Conservation (phyloP, 2,888 invertebrate species). For the Latrodectus elegans region DNA sequence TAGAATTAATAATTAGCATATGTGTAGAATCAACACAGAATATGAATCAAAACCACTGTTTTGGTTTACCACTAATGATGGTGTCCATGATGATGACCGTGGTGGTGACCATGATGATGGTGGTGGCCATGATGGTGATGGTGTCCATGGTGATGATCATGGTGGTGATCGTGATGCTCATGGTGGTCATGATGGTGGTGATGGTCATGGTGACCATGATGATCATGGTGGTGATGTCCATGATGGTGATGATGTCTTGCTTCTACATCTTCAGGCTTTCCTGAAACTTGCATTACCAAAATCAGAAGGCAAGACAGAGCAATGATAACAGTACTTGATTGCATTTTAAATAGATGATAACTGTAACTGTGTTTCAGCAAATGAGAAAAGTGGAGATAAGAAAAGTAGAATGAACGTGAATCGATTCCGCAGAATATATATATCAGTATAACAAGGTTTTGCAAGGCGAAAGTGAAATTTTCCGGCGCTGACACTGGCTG, state of each 20-base stretch:
- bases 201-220: conserved; percentile 35
- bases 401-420: no score
- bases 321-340: neutral
- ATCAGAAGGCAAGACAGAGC: neutral
- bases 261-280: neutral
- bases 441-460: no score
- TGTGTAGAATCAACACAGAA: no score
- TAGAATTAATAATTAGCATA: no score
- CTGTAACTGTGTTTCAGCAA: neutral
- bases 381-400: no score
- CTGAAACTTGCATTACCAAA: neutral
- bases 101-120: conserved; percentile 9
- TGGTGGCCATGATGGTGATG: conserved; percentile 38
- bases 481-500: no score
- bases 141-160: conserved; percentile 34
- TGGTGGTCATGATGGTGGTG: conserved; percentile 31
- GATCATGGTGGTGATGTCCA: conserved; percentile 33
- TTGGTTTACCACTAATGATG: conserved; percentile 6
- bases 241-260: conserved; percentile 41
- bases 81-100: conserved; percentile 42
- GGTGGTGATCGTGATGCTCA: conserved; percentile 41
- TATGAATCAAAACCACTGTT: no score
- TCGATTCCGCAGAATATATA: no score
- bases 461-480: no score
- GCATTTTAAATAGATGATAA: neutral